A percentile compares a stretch with the other conserved stretches of the same genome.
phyloP scores from a whole-genome alignment of 2,888 invertebrate genomes.

The Pyralis farinalis region DNA sequence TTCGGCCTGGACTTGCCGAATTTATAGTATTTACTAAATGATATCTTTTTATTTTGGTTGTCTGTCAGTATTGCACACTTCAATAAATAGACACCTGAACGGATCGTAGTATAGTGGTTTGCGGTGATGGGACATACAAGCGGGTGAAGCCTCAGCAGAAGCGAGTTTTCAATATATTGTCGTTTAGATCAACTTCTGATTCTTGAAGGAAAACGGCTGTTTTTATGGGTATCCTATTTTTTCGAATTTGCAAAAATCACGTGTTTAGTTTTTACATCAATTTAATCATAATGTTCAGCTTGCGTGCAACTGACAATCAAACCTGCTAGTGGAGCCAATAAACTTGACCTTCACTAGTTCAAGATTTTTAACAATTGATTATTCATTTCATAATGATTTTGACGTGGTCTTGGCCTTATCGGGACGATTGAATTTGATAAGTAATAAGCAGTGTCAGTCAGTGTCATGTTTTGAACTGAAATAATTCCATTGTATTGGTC shows the following conservation, averaged over 20 bases:
- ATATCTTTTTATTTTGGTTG: no score
- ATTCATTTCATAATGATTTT: constrained; percentile 3
- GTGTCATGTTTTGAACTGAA: neutral
- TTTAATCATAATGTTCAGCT: neutral
- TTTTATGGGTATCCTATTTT: neutral
- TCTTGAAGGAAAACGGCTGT: neutral
- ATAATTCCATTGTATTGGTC: no score
- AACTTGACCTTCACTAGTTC: constrained; percentile 3
- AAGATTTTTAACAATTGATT: constrained; percentile 1
- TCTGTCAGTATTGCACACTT: no score
- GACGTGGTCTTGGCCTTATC: neutral
- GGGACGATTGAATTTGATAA: constrained; percentile 1
- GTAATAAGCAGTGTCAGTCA: neutral
- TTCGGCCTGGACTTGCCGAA: no score
- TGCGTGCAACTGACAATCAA: constrained; percentile 3
- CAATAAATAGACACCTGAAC: no score
- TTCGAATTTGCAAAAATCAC: neutral
- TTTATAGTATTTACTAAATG: no score
- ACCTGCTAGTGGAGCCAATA: constrained; percentile 2
- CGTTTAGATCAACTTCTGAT: no score
- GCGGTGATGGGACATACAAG: no score
- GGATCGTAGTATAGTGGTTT: no score
- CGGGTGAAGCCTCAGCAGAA: no score
- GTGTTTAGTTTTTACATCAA: neutral
- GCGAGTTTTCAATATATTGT: no score